A percentile compares a stretch with the other conserved stretches of the same genome.
These are phyloP conservation scores for Gymnoscopelus microlampas DNA, from an alignment of 2,797 vertebrate genomes.

Conservation along the genomic window DNA sequence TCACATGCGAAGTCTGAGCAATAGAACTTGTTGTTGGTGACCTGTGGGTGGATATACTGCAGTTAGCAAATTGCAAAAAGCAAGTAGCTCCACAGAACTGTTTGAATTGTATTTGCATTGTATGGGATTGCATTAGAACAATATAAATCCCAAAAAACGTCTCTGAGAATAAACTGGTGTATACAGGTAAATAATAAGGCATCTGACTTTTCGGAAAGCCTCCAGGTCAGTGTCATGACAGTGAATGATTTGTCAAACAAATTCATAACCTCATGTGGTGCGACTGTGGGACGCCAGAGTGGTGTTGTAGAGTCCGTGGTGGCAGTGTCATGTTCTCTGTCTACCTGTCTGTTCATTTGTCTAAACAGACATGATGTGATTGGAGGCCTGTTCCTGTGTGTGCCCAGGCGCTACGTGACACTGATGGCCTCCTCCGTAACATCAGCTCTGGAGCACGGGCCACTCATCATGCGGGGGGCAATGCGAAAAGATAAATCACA, in stretches of 20 bases:
- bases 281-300: too few relatives aligned
- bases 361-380: constrained; percentile 10
- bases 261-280: constrained; percentile 16
- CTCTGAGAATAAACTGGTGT: background rate
- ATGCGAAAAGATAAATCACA: constrained; percentile 26
- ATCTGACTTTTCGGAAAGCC: background rate
- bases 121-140: too few relatives aligned
- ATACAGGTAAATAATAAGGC: background rate
- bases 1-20: too few relatives aligned
- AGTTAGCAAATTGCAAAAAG: too few relatives aligned
- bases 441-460: constrained; percentile 3
- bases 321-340: constrained; percentile 11
- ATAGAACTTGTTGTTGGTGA: too few relatives aligned
- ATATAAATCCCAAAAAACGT: too few relatives aligned
- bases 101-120: too few relatives aligned
- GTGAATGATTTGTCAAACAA: background rate
- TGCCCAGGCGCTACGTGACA: constrained; percentile 11
- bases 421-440: constrained; percentile 20
- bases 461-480: constrained; percentile 28
- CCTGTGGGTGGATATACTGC: too few relatives aligned
- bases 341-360: constrained; percentile 11
- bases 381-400: background rate
- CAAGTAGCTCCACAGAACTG: too few relatives aligned
- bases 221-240: background rate
- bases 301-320: constrained; percentile 12